Evolutionary conservation across 2,888 invertebrate species (phyloP), one percentile per base, ranked within the genome.

Genomic region (Sarcophaga subvicina): DNA sequence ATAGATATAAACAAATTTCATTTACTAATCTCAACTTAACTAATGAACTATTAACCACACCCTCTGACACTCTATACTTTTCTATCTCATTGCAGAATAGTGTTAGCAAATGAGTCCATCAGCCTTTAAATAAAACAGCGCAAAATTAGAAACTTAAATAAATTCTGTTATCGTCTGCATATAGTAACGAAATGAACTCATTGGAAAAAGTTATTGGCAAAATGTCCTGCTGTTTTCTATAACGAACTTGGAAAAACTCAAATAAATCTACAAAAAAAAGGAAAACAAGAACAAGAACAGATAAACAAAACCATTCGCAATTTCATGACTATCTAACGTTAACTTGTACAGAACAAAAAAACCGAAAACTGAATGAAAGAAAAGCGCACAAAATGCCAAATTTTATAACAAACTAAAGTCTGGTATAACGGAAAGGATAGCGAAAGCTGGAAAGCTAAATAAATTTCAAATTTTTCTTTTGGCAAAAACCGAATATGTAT

Each of bases 141-240:
- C 64, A 75, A 45, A 80, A 77, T 27, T 75, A 47, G 45, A 75
- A 78, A 78, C 27, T 71, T 4, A 80, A 81, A 69, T 75, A 54
- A 76, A 73, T 75, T 69, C 2, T 49, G 49, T 49, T 49, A 12
- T 49, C 17, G 37, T 2, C 49, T 66, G 75, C 25, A 45, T 54
- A 64, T 49, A 14, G 62, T 27, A 67, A 45, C 47, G 63, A 72
- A 82, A 79, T 82, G 47, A 45, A 81, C 37, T 37, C 37, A 66
- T 54, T 45, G 59, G 62, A 80, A 67, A 78, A 76, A 80, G 22
- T 60, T 66, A 3, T 14, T 70, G 73, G 49, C 78, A 78, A n/a
- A 77, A 86, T 86, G 49, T 73, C 80, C 63, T 83, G 73, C 77
- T 83, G 76, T 78, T 78, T 80, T 62, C 22, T 60, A 47, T 80